Evolutionary conservation across 1,140 invertebrate genomes (phyloP), one percentile per base, ranked within the genome.

Genomic region (Cydia amplana): DNA sequence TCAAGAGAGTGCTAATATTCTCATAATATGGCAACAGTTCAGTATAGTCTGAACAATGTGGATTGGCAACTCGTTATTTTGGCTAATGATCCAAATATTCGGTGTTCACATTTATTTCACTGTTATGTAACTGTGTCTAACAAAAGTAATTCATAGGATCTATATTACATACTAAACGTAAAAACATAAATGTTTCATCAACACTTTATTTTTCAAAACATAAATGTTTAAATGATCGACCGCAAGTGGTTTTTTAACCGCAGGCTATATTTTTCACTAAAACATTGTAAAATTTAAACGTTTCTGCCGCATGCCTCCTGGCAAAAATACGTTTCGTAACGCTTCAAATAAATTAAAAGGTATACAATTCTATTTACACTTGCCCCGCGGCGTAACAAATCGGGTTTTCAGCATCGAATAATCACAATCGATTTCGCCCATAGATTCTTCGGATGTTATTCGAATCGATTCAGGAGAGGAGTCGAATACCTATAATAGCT

Each of bases 331-430:
- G 20, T 20, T 23, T n/a, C 20, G 9, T 18, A 23, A 60, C 2
- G 55, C 20, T 60, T 9, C 20, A 12, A 23, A 23, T 23, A 20
- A 60, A 60, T 60, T 60, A 60, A 60, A 23, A 23, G 4, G 5
- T 4, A 18, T 18, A 60, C 18, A 60, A 20, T 23, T 23, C 16
- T 20, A 60, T 60, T 23, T 23, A 60, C 55, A 23, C 9, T 23
- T 18, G 20, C 18, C 55, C 55, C 12, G 55, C 20, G 55, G 55
- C 55, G 55, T 60, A 23, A 70, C 65, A 70, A 70, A 70, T 70
- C 16, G 28, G 36, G 32, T 67, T 70, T 70, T 20, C 32, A 40
- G 32, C 65, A 40, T 75, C 32, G 74, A 75, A 75, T 75, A 65
- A 67, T 75, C 63, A 46, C 18, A 60, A 46, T 46, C 36, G 63